phyloP scores from a whole-genome alignment of 2,797 vertebrate species.

The Pterois miles region DNA sequence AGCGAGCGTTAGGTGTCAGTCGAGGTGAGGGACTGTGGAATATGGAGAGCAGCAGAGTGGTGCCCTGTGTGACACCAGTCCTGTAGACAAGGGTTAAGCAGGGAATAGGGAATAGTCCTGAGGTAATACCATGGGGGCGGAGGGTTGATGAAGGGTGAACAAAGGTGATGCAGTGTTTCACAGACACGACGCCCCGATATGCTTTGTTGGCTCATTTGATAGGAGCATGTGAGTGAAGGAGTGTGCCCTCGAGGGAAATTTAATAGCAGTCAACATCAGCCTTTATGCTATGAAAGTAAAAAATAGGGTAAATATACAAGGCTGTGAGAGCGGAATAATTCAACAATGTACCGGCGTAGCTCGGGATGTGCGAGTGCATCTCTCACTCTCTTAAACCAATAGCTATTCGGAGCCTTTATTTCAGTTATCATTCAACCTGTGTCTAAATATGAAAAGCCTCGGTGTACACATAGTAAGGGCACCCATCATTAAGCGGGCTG shows the following conservation, averaged over 20 bases:
- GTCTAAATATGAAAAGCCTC: constrained; percentile 55
- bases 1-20: constrained; percentile 74
- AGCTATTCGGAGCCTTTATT: constrained; percentile 56
- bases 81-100: constrained; percentile 82
- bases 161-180: constrained; percentile 83
- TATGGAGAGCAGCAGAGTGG: constrained; percentile 74
- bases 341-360: constrained; percentile 26
- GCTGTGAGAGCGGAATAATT: constrained; percentile 65
- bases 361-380: constrained; percentile 40
- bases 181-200: constrained; percentile 79
- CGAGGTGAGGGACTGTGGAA: constrained; percentile 75
- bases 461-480: constrained; percentile 28
- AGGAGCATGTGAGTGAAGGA: constrained; percentile 78
- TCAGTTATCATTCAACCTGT: constrained; percentile 56
- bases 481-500: constrained; percentile 47
- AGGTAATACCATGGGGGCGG: constrained; percentile 79
- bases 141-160: constrained; percentile 84
- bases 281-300: constrained; percentile 73
- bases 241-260: constrained; percentile 79
- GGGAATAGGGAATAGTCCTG: constrained; percentile 80
- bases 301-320: constrained; percentile 76
- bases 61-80: constrained; percentile 72
- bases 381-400: constrained; percentile 36
- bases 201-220: constrained; percentile 84
- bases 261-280: constrained; percentile 83